Evolutionary conservation across 2,797 vertebrate species (phyloP), one percentile per base, ranked within the genome.

Genomic region (Odontamblyopus lacepedii): DNA sequence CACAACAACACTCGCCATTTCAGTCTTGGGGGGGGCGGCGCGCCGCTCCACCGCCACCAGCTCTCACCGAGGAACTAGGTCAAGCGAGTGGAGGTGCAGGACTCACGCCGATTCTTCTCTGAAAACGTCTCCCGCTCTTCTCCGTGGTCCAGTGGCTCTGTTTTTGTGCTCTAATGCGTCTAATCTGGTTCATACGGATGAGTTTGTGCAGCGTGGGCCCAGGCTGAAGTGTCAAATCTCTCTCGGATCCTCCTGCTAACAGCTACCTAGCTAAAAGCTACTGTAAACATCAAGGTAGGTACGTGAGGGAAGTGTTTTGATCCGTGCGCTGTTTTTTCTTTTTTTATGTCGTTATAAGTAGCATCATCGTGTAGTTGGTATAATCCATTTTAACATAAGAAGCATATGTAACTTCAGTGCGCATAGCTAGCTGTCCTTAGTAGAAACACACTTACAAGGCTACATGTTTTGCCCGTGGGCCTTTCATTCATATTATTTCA

Each of bases 1-100:
- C 82, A 91, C 79, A 92, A 92, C 91, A 92, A 92, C 89, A 86
- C 82, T 78, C 93, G 93, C 93, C 94, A 95, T 95, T 93, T 93
- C 90, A 85, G 85, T 55, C 57, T 71, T 13, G 74, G 73, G 81
- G 77, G 73, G 41, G 15, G 55, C 4, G 19, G 2, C 55, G 26
- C 4, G 19, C 1, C 55, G 26, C 6, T 56, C n/a, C n/a, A 56
- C 53, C 19, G n/a, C 53, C 64, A 59, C 1, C 53, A 82, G 75
- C 72, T 84, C 79, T 73, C 6, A 74, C 78, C 65, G 51, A 79
- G 65, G 73, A 89, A 89, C 69, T 89, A 72, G 91, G 92, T 93
- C 88, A 93, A 51, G 48, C 2, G 3, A 70, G 56, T 64, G 7
- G 65, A 76, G 78, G 57, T 9, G 26, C 18, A 29, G 7, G 29